Conservation (phyloP, 2,888 invertebrate species). For the Acleris holmiana region DNA sequence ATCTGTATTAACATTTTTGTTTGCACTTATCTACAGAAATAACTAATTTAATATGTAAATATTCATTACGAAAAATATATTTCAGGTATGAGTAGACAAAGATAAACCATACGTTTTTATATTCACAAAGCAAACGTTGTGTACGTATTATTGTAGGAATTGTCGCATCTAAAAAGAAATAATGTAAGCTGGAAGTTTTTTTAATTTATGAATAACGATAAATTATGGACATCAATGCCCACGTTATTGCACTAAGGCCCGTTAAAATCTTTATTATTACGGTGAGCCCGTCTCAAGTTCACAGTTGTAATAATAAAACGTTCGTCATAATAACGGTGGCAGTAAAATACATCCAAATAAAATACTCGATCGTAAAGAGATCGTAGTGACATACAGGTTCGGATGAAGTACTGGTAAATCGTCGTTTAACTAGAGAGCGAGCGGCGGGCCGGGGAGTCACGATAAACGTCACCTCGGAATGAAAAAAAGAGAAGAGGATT, state of each 20-base stretch:
- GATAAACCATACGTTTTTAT: too few species aligned
- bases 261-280: constrained; percentile 59
- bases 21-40: not conserved
- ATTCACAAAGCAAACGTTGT: too few species aligned
- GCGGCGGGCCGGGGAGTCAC: constrained; percentile 71
- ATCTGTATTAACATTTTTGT: constrained; percentile 26
- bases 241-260: constrained; percentile 24
- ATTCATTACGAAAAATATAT: too few species aligned
- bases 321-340: constrained; percentile 79
- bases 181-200: constrained; percentile 9
- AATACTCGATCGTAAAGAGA: constrained; percentile 75
- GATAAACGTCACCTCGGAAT: constrained; percentile 82
- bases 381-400: constrained; percentile 73
- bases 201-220: constrained; percentile 26
- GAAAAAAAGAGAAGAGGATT: constrained; percentile 71
- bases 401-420: constrained; percentile 77
- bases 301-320: constrained; percentile 54
- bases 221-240: constrained; percentile 24
- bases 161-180: not conserved
- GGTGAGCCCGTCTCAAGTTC: constrained; percentile 53
- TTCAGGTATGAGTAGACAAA: too few species aligned
- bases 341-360: constrained; percentile 79
- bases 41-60: not conserved
- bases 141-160: too few species aligned
- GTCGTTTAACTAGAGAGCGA: constrained; percentile 72